Evolutionary conservation across 2,113 vertebrate species (phyloP).

Genomic region (Polypterus senegalus): DNA sequence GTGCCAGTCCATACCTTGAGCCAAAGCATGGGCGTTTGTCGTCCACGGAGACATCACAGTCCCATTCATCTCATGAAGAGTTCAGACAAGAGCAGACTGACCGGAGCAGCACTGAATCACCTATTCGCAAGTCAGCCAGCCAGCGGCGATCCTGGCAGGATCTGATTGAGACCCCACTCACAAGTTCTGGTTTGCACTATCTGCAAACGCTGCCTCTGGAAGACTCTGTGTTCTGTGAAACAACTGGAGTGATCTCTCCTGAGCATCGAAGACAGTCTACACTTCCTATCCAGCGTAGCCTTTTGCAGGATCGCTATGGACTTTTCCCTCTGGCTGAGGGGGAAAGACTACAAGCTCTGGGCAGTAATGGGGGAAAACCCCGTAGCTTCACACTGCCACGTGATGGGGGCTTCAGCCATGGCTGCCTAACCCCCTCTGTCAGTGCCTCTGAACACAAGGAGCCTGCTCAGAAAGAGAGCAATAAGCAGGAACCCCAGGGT

Average conservation of each 20-base stretch:
- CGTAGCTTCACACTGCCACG: constrained; percentile 91
- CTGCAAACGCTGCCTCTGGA: constrained; percentile 88
- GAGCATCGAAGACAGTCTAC: constrained; percentile 85
- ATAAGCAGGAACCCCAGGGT: constrained; percentile 49
- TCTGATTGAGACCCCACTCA: constrained; percentile 91
- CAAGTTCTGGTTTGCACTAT: constrained; percentile 88
- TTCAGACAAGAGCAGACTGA: constrained; percentile 73
- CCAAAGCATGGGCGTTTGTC: constrained; percentile 83
- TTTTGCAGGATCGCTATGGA: constrained; percentile 84
- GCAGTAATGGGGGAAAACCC: constrained; percentile 68
- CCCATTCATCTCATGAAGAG: constrained; percentile 90
- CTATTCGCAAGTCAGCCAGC: constrained; percentile 79
- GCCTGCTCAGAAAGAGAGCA: constrained; percentile 53
- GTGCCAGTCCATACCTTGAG: constrained; percentile 75
- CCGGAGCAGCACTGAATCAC: constrained; percentile 68
- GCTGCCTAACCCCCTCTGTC: constrained; percentile 61
- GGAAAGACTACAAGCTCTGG: constrained; percentile 50
- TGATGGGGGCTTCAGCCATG: constrained; percentile 82
- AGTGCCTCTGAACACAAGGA: constrained; percentile 62
- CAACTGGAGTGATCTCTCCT: constrained; percentile 53
- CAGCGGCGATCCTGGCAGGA: constrained; percentile 96
- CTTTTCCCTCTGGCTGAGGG: constrained; percentile 72
- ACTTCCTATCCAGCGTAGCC: constrained; percentile 83
- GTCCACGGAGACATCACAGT: constrained; percentile 90
- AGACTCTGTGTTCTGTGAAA: constrained; percentile 87